These are phyloP conservation scores for Nasonia vitripennis DNA, from an alignment of 1,140 invertebrate species.

Conservation along the genomic window DNA sequence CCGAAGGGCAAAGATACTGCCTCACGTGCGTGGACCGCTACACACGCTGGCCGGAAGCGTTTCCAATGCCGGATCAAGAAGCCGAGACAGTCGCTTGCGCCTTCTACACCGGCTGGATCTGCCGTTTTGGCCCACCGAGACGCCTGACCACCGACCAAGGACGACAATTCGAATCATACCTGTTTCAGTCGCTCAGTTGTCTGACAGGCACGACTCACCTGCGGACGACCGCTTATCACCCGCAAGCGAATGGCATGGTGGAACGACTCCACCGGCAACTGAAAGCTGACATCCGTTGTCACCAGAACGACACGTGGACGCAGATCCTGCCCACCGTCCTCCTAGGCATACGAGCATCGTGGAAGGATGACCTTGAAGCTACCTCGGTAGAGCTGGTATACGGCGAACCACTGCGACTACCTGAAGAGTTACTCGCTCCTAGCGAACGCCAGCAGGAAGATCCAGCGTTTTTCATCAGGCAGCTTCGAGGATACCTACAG, in stretches of 20 bases:
- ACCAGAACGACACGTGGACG: not conserved
- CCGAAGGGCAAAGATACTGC: too few relatives aligned
- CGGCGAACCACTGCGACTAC: too few relatives aligned
- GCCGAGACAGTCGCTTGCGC: too few relatives aligned
- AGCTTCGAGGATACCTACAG: not conserved
- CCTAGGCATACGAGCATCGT: not conserved
- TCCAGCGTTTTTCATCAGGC: not conserved
- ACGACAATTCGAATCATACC: too few relatives aligned
- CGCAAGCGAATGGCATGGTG: slow-evolving; percentile 64
- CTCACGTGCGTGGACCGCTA: too few relatives aligned
- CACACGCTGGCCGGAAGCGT: too few relatives aligned
- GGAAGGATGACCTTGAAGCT: not conserved
- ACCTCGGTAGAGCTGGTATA: not conserved
- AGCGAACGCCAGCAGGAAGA: not conserved
- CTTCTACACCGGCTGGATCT: too few relatives aligned
- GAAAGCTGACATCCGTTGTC: slow-evolving; percentile 57
- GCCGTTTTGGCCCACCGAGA: too few relatives aligned
- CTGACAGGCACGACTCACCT: too few relatives aligned
- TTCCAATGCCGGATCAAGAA: too few relatives aligned
- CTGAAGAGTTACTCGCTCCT: not conserved
- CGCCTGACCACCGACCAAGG: too few relatives aligned
- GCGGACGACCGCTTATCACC: slow-evolving; percentile 58
- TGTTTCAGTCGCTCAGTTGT: too few relatives aligned
- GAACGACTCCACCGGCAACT: slow-evolving; percentile 67
- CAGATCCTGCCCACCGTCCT: not conserved